phyloP scores from a whole-genome alignment of 2,888 invertebrate species.

The Deladenus siricidicola region DNA sequence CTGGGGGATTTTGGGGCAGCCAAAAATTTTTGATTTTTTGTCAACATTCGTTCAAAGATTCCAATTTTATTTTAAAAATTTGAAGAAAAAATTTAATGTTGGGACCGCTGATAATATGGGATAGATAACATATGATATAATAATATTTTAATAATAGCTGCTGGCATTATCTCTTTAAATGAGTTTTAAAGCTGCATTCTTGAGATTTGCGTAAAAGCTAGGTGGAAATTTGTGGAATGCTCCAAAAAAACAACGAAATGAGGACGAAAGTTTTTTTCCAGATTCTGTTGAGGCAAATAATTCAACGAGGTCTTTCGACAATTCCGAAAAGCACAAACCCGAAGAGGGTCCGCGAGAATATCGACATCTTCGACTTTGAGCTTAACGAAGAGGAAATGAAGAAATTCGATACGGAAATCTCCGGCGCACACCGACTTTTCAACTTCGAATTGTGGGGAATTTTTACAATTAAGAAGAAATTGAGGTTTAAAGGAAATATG shows the following conservation, averaged over 20 bases:
- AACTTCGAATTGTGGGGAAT: constrained; percentile 5
- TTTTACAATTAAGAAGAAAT: not conserved
- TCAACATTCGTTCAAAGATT: too few relatives aligned
- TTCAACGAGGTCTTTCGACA: constrained; percentile 25
- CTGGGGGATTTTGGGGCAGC: not conserved
- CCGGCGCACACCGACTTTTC: not conserved
- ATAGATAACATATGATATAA: too few relatives aligned
- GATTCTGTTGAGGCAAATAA: constrained; percentile 28
- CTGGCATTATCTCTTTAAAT: too few relatives aligned
- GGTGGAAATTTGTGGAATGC: too few relatives aligned
- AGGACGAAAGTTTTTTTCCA: too few relatives aligned
- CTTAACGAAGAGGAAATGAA: constrained; percentile 32
- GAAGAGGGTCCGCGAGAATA: constrained; percentile 18
- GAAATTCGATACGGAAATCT: constrained; percentile 19
- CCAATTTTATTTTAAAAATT: too few relatives aligned
- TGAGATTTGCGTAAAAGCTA: too few relatives aligned
- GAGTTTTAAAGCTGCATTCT: too few relatives aligned
- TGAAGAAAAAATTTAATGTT: too few relatives aligned
- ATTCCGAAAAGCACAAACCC: constrained; percentile 27
- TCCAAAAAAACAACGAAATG: too few relatives aligned
- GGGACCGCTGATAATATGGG: too few relatives aligned
- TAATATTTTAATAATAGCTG: too few relatives aligned
- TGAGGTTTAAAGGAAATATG: not conserved
- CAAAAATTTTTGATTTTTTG: not conserved
- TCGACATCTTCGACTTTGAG: constrained; percentile 29